Conservation (phyloP, 2,113 vertebrate species). For the Ctenodactylus gundi region DNA sequence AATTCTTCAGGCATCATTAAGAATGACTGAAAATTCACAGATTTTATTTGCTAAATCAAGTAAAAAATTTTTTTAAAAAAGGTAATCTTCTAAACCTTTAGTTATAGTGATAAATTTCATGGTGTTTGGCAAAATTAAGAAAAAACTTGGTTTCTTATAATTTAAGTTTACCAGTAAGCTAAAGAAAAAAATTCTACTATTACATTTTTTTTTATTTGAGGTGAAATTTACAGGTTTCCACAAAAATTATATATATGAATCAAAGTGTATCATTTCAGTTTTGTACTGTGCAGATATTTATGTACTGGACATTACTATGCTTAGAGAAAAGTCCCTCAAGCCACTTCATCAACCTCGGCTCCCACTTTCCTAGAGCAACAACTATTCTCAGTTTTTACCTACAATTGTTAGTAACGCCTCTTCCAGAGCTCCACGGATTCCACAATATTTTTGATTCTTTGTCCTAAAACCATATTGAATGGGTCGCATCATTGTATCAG, state of each 20-base stretch:
- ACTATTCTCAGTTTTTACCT: neutral
- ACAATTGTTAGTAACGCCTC: neutral
- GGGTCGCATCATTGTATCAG: neutral
- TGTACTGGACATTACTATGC: neutral
- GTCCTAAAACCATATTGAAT: neutral
- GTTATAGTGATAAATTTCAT: neutral
- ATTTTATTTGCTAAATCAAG: neutral
- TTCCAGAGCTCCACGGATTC: neutral
- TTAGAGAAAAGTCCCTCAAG: neutral
- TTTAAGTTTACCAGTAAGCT: neutral
- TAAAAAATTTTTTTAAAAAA: too few relatives aligned
- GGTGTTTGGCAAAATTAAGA: neutral
- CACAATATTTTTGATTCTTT: neutral
- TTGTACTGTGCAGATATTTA: neutral
- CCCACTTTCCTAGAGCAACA: neutral
- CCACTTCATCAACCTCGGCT: neutral
- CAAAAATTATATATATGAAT: neutral
- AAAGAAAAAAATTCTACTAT: neutral
- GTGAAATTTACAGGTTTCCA: neutral
- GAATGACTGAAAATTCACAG: neutral
- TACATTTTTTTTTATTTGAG: neutral
- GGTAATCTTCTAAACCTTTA: slow-evolving; percentile 32
- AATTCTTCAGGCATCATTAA: neutral
- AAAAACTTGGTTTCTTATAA: neutral
- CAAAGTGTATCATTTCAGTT: neutral